These are phyloP conservation scores for Arion vulgaris DNA, from an alignment of 1,140 invertebrate genomes.

Conservation along the genomic window DNA sequence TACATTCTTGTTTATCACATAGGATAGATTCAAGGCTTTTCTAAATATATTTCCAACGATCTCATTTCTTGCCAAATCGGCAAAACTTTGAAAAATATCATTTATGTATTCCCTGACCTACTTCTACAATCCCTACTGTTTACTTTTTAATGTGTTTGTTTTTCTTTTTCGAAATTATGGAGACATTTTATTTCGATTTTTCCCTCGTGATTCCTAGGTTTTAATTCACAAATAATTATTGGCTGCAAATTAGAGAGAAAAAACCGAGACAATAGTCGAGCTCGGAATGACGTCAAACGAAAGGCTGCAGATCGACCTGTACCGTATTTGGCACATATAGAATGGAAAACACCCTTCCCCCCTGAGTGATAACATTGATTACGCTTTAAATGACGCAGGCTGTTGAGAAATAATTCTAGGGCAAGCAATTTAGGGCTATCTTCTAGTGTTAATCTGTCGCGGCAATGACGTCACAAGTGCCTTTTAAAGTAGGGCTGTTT, in stretches of 20 bases:
- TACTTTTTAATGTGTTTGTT: background rate
- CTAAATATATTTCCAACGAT: too few relatives aligned
- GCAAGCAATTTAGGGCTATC: conserved; percentile 11
- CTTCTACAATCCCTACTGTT: background rate
- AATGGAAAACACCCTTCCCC: conserved; percentile 11
- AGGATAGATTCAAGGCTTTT: too few relatives aligned
- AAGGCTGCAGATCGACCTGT: background rate
- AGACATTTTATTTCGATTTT: background rate
- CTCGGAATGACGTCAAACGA: background rate
- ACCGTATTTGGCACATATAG: background rate
- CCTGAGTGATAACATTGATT: background rate
- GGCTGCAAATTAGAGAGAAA: background rate
- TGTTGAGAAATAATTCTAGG: background rate
- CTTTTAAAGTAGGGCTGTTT: background rate
- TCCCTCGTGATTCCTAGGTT: background rate
- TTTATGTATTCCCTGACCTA: background rate
- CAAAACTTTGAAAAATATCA: conserved; percentile 9
- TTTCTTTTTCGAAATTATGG: background rate
- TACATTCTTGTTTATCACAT: too few relatives aligned
- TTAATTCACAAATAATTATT: conserved; percentile 2
- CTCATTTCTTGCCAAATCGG: background rate
- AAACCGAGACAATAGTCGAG: background rate
- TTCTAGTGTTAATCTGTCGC: conserved; percentile 10
- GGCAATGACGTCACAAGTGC: conserved; percentile 13
- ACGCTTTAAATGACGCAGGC: background rate